These are phyloP conservation scores for Eumeta japonica DNA, from an alignment of 1,140 invertebrate species.

Conservation along the genomic window DNA sequence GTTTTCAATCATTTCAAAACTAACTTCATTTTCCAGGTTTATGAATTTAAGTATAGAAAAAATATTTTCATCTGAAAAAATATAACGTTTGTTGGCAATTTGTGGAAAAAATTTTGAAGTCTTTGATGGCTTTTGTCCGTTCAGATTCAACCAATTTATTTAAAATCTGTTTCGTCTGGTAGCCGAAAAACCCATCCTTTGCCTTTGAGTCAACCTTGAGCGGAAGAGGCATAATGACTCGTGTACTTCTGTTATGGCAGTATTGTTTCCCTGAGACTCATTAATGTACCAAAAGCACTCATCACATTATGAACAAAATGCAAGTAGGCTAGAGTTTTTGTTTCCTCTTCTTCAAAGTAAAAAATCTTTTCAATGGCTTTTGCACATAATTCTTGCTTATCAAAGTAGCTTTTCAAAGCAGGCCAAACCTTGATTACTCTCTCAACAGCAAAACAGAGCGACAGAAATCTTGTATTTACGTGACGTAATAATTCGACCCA, in stretches of 20 bases:
- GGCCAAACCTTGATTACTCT: conserved; percentile 5
- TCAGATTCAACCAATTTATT: not conserved
- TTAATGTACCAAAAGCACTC: conserved; percentile 6
- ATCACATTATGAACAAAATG: conserved; percentile 9
- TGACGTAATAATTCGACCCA: conserved; percentile 4
- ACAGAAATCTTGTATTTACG: conserved; percentile 6
- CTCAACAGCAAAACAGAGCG: conserved; percentile 6
- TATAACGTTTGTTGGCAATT: conserved; percentile 6
- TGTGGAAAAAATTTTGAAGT: not conserved
- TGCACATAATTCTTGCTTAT: conserved; percentile 1
- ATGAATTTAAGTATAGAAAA: conserved; percentile 10
- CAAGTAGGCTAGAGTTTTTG: conserved; percentile 2
- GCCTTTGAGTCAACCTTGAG: conserved; percentile 7
- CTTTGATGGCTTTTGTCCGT: not conserved
- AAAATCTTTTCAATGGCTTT: conserved; percentile 4
- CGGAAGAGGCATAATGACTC: conserved; percentile 7
- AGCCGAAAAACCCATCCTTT: conserved; percentile 1
- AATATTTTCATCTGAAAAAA: conserved; percentile 10
- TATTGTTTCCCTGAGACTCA: conserved; percentile 3
- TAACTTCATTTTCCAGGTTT: conserved; percentile 9
- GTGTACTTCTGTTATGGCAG: conserved; percentile 7
- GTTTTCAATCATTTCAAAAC: conserved; percentile 10
- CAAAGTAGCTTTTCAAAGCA: conserved; percentile 5
- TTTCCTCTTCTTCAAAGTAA: conserved; percentile 6
- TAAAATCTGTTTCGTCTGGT: conserved; percentile 1